phyloP scores from a whole-genome alignment of 2,888 invertebrate species.

The Petrolisthes cinctipes region DNA sequence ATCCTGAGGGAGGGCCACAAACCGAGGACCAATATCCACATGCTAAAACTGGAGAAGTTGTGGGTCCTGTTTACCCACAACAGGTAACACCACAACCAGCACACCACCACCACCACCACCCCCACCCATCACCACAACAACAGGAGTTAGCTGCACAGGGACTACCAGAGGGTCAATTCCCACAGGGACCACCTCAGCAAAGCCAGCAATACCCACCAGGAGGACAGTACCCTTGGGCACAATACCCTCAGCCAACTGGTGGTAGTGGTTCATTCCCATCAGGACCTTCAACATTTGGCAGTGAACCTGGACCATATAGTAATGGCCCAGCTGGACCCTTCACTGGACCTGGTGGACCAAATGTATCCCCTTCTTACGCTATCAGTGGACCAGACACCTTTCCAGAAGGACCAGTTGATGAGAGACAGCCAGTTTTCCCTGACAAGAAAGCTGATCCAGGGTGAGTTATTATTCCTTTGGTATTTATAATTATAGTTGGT shows the following conservation, averaged over 20 bases:
- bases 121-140: background rate
- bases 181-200: conserved; percentile 47
- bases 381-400: conserved; percentile 23
- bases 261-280: conserved; percentile 34
- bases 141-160: conserved; percentile 2
- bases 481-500: background rate
- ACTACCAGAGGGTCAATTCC: conserved; percentile 36
- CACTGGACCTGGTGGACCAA: conserved; percentile 39
- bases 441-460: conserved; percentile 56
- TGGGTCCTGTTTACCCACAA: conserved; percentile 13
- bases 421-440: conserved; percentile 29
- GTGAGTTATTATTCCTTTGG: conserved; percentile 38
- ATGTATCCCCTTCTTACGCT: conserved; percentile 1
- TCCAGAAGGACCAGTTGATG: conserved; percentile 23
- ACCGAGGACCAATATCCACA: conserved; percentile 35
- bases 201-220: conserved; percentile 46
- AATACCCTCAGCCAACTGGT: conserved; percentile 51
- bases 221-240: conserved; percentile 56
- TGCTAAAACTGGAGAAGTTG: conserved; percentile 21
- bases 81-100: conserved; percentile 3
- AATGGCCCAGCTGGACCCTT: conserved; percentile 36
- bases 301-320: conserved; percentile 35
- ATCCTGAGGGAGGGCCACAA: conserved; percentile 27
- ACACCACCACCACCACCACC: conserved; percentile 12
- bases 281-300: conserved; percentile 33